phyloP scores from a whole-genome alignment of 2,888 invertebrate genomes.

The Sialis lutaria region DNA sequence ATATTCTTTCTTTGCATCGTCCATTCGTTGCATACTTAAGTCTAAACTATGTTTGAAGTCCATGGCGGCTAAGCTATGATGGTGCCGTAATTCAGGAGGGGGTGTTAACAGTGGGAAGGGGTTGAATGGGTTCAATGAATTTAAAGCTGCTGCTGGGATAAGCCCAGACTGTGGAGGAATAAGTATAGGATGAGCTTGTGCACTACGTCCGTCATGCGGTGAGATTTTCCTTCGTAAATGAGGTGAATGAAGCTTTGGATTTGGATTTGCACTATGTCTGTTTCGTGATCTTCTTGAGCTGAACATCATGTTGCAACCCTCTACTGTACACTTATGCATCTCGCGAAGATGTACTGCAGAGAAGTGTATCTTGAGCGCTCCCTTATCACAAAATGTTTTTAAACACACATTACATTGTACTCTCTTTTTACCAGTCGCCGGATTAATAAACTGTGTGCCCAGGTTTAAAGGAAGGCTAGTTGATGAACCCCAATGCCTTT shows the following conservation, averaged over 20 bases:
- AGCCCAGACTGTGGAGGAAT: slow-evolving; percentile 55
- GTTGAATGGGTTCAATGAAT: slow-evolving; percentile 57
- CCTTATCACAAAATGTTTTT: slow-evolving; percentile 99
- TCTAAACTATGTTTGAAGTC: slow-evolving; percentile 49
- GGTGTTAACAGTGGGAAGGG: slow-evolving; percentile 63
- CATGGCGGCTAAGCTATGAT: slow-evolving; percentile 32
- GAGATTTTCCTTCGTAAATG: slow-evolving; percentile 86
- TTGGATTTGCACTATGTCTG: slow-evolving; percentile 94
- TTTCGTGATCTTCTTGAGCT: slow-evolving; percentile 91
- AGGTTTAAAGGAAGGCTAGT: slow-evolving; percentile 55
- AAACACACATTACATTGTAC: slow-evolving; percentile 96
- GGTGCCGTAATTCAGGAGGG: slow-evolving; percentile 45
- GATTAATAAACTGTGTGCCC: slow-evolving; percentile 82
- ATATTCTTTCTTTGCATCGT: slow-evolving; percentile 26
- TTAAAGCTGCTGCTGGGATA: slow-evolving; percentile 43
- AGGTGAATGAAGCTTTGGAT: slow-evolving; percentile 93
- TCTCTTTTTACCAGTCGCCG: slow-evolving; percentile 86
- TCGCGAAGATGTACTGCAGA: slow-evolving; percentile 96
- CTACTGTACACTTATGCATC: slow-evolving; percentile 99
- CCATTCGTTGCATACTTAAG: slow-evolving; percentile 30
- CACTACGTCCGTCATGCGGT: slow-evolving; percentile 81
- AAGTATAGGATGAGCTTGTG: slow-evolving; percentile 68
- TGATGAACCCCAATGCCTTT: slow-evolving; percentile 63
- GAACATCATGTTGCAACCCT: slow-evolving; percentile 99
- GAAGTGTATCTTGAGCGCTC: slow-evolving; percentile 97